phyloP scores from a whole-genome alignment of 1,140 invertebrate genomes.

The Eumeta japonica region DNA sequence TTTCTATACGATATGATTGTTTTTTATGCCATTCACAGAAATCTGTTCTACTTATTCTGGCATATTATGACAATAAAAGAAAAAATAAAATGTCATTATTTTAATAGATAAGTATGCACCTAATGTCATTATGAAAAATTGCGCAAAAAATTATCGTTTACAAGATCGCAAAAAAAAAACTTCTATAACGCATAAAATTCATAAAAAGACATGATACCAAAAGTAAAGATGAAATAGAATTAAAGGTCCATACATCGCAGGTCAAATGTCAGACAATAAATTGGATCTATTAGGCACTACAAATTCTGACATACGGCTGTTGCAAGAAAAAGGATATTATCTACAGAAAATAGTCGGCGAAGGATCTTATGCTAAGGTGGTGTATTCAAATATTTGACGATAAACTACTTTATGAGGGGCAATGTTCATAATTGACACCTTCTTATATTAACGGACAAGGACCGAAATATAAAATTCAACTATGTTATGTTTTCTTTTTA shows the following conservation, averaged over 20 bases:
- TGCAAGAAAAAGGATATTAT: conserved; percentile 43
- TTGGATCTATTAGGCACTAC: conserved; percentile 33
- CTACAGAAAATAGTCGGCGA: conserved; percentile 42
- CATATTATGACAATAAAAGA: too few relatives aligned
- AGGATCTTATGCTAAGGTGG: conserved; percentile 49
- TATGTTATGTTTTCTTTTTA: neutral
- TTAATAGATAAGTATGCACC: too few relatives aligned
- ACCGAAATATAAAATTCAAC: too few relatives aligned
- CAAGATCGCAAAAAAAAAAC: neutral
- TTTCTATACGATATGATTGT: too few relatives aligned
- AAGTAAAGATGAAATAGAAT: conserved; percentile 37
- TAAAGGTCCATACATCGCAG: conserved; percentile 26
- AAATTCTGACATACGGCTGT: conserved; percentile 33
- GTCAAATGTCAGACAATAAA: too few relatives aligned
- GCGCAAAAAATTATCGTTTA: neutral
- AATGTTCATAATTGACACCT: too few relatives aligned
- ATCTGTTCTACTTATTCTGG: too few relatives aligned
- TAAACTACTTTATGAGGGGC: too few relatives aligned
- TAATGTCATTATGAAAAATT: neutral
- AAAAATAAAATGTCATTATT: too few relatives aligned
- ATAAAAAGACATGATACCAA: conserved; percentile 15
- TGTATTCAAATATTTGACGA: too few relatives aligned
- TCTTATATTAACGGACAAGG: too few relatives aligned
- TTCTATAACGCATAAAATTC: neutral
- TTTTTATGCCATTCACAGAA: too few relatives aligned